phyloP scores from a whole-genome alignment of 2,113 vertebrate genomes.

The Gambusia holbrooki region DNA sequence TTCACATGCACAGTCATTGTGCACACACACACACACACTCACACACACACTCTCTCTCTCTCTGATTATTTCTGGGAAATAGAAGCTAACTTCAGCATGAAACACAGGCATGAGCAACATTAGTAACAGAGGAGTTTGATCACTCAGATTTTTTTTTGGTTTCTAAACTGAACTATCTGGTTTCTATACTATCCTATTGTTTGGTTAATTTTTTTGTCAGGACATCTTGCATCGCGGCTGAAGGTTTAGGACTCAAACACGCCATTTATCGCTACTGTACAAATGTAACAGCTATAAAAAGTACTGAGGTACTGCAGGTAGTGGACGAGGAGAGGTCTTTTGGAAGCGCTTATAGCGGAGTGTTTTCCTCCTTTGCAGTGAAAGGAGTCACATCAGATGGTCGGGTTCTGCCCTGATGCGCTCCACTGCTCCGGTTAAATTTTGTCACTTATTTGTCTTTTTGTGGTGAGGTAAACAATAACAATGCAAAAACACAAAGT shows the following conservation, averaged over 20 bases:
- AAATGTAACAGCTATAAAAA: constrained; percentile 18
- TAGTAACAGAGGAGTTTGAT: constrained; percentile 11
- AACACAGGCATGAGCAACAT: constrained; percentile 19
- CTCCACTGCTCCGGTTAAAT: neutral
- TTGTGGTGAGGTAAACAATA: neutral
- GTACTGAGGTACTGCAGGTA: constrained; percentile 31
- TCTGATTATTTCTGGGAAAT: neutral
- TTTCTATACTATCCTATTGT: neutral
- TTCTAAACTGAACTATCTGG: neutral
- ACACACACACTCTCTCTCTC: too few species aligned
- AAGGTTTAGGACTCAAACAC: neutral
- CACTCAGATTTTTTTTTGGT: neutral
- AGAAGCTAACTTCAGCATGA: constrained; percentile 13
- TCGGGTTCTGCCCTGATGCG: neutral
- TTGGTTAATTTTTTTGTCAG: neutral
- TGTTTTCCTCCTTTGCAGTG: neutral
- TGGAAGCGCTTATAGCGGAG: constrained; percentile 30
- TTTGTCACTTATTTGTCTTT: neutral
- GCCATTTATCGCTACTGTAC: neutral
- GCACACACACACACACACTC: too few species aligned
- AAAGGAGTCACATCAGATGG: constrained; percentile 10
- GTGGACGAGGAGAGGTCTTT: neutral
- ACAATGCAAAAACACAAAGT: too few species aligned
- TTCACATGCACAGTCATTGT: too few species aligned
- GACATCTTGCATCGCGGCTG: neutral